Evolutionary conservation across 2,797 vertebrate genomes (phyloP).

Genomic region (Poeciliopsis turneri): DNA sequence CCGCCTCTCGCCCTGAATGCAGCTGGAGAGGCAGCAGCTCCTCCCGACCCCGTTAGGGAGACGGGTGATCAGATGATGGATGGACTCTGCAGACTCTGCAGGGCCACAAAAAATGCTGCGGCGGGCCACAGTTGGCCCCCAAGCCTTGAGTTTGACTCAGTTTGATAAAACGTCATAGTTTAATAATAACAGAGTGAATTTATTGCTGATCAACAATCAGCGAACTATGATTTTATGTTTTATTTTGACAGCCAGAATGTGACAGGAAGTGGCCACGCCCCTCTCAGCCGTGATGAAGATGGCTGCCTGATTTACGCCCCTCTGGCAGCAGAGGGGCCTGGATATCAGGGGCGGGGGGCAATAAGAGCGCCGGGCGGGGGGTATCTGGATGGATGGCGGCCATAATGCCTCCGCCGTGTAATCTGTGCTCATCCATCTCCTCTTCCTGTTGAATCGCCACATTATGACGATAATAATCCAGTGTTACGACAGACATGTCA

Average conservation of each 20-base stretch:
- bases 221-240: not conserved
- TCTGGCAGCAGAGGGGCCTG: slow-evolving; percentile 59
- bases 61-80: too few relatives aligned
- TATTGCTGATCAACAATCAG: not conserved
- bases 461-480: slow-evolving; percentile 84
- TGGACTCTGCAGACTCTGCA: too few relatives aligned
- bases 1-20: too few relatives aligned
- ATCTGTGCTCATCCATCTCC: slow-evolving; percentile 76
- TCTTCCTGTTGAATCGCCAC: slow-evolving; percentile 80
- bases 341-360: slow-evolving; percentile 71
- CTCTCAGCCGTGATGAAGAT: slow-evolving; percentile 17
- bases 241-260: not conserved
- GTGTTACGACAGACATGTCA: slow-evolving; percentile 83
- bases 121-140: too few relatives aligned
- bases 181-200: not conserved
- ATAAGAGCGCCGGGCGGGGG: slow-evolving; percentile 55
- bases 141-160: too few relatives aligned
- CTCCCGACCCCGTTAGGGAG: too few relatives aligned
- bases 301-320: slow-evolving; percentile 61
- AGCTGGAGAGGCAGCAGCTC: too few relatives aligned
- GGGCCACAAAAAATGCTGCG: too few relatives aligned
- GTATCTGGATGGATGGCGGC: slow-evolving; percentile 69
- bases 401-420: slow-evolving; percentile 74
- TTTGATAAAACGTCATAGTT: not conserved
- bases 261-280: not conserved